Percentiles rank a stretch among this genome's conserved stretches.
These are phyloP conservation scores for Malaclemys terrapin DNA, from an alignment of 2,113 vertebrate species.

Conservation along the genomic window DNA sequence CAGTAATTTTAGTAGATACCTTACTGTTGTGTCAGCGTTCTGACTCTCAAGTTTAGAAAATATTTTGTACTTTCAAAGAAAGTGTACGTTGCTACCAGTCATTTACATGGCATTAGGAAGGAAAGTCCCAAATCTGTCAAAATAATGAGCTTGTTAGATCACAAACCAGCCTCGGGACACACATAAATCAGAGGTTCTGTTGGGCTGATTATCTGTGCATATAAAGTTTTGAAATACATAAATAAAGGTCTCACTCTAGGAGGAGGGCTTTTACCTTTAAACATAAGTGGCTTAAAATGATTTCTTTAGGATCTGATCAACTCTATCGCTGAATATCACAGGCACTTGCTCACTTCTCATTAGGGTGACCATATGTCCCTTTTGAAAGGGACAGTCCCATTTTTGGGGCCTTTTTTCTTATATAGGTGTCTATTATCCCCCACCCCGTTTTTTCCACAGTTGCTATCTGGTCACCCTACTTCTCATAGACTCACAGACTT, in stretches of 20 bases:
- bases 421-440: too few relatives aligned
- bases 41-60: not conserved
- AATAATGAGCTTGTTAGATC: not conserved
- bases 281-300: slow-evolving; percentile 40
- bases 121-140: not conserved
- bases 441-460: too few relatives aligned
- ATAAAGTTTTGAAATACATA: slow-evolving; percentile 66
- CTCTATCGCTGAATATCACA: not conserved
- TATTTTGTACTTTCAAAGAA: not conserved
- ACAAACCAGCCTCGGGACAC: not conserved
- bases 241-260: slow-evolving; percentile 30
- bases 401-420: too few relatives aligned
- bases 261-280: slow-evolving; percentile 28
- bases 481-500: not conserved
- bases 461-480: not conserved
- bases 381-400: too few relatives aligned
- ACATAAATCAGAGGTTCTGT: slow-evolving; percentile 39
- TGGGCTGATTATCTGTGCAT: slow-evolving; percentile 46
- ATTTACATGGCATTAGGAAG: not conserved
- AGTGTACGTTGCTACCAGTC: not conserved
- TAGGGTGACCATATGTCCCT: too few relatives aligned
- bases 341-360: slow-evolving; percentile 32
- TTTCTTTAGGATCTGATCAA: slow-evolving; percentile 54
- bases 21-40: not conserved
- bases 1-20: not conserved